Base-by-base conservation (phyloP, 2,888 invertebrate genomes). In the Neoascia interrupta region DNA sequence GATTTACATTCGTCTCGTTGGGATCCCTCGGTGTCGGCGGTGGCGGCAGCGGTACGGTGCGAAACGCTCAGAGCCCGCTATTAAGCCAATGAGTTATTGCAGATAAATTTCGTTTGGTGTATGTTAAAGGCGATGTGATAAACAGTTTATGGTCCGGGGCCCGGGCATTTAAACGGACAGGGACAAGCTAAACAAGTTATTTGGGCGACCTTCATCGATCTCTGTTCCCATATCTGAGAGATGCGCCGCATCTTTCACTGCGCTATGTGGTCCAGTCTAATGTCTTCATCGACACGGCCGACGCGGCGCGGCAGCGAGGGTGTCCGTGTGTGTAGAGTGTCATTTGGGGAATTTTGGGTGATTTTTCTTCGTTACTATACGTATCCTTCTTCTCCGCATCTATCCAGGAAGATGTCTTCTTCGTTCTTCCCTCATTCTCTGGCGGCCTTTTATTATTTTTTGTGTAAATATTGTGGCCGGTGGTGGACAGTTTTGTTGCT, bases 201-300 rank as follows among this genome's bases (percentile, higher is more conserved):
- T 73, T 49, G 28, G 73, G 66, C 73, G 73, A 79, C 79, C 79
- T 79, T 79, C 79, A 79, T 79, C 79, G 79, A 73, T 73, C 73
- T 56, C 61, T n/a, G n/a, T n/a, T n/a, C n/a, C n/a, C n/a, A n/a
- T n/a, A 43, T 31, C 54, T 54, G 45, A 23, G 39, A 60, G 39
- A 53, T 51, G 34, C 63, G 68, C 61, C 53, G 23, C 58, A 31
- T 39, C 39, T 18, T 53, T 21, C 11, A 28, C 37, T 53, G 41
- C 51, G 28, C 41, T 61, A 49, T 70, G 51, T 45, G 41, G 39
- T 56, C 45, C 45, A 15, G 28, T 41, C 11, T 79, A 73, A 79
- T 73, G 79, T 79, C 79, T 79, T 79, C 68, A 79, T 79, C 21
- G 56, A 49, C 23, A 45, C 23, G 41, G 34, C 15, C 13, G 41